Evolutionary conservation across 2,888 invertebrate species (phyloP).

Genomic region (Blastobasis adustella): DNA sequence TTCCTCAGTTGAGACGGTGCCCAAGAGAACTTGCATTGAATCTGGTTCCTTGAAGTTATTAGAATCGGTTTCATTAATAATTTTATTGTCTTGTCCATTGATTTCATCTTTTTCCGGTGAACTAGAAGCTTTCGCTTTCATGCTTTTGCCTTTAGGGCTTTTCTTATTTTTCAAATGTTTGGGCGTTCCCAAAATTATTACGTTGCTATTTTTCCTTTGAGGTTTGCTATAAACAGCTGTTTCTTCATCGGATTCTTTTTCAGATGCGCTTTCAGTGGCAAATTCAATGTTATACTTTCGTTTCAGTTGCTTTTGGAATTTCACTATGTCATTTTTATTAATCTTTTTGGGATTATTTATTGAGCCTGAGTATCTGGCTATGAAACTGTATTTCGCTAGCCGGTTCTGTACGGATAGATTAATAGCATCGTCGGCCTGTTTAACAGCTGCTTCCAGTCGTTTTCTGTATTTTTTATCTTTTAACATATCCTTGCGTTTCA

Average conservation of each 20-base stretch:
- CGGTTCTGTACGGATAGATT: constrained; percentile 40
- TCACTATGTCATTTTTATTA: constrained; percentile 31
- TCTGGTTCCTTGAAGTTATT: constrained; percentile 18
- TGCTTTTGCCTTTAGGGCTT: neutral
- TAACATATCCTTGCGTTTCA: constrained; percentile 20
- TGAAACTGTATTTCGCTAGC: constrained; percentile 59
- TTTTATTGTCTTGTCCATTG: neutral
- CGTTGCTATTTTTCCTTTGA: constrained; percentile 19
- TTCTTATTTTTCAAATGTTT: neutral
- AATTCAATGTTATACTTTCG: constrained; percentile 43
- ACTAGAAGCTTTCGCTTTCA: neutral
- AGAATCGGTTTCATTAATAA: constrained; percentile 1
- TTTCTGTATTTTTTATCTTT: constrained; percentile 26
- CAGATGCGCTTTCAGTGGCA: constrained; percentile 35
- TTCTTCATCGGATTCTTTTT: constrained; percentile 20
- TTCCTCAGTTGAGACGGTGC: constrained; percentile 13
- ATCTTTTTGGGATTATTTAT: constrained; percentile 49
- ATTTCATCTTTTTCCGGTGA: too few relatives aligned
- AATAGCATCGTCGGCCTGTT: constrained; percentile 55
- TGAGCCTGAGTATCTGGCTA: constrained; percentile 52
- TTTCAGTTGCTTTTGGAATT: constrained; percentile 39
- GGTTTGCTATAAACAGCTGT: neutral
- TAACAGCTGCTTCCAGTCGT: constrained; percentile 45
- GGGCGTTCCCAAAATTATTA: constrained; percentile 29
- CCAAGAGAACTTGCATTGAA: constrained; percentile 30